These are phyloP conservation scores for Platysternon megacephalum DNA, from an alignment of 2,113 vertebrate genomes.

Conservation along the genomic window DNA sequence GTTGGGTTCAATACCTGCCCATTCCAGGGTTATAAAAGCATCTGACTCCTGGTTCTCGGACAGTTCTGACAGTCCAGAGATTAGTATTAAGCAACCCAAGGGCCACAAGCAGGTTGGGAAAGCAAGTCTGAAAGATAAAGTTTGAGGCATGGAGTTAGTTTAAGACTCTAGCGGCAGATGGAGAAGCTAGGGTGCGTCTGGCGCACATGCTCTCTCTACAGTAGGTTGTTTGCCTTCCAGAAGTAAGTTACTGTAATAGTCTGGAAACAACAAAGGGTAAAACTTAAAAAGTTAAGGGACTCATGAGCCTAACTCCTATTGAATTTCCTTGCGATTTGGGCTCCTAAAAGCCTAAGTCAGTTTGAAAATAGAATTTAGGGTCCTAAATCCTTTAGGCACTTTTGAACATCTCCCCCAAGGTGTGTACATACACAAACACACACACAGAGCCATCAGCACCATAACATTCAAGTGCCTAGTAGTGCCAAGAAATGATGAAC, in stretches of 20 bases:
- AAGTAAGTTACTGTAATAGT: constrained; percentile 5
- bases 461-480: background rate
- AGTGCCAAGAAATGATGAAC: background rate
- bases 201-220: constrained; percentile 2
- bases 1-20: background rate
- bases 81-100: background rate
- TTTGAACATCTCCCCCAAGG: background rate
- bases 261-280: background rate
- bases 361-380: background rate
- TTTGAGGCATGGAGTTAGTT: constrained; percentile 6
- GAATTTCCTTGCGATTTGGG: background rate
- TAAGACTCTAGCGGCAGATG: constrained; percentile 12
- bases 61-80: background rate
- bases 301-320: background rate
- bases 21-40: background rate
- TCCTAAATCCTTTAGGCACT: background rate
- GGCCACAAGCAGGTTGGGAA: background rate
- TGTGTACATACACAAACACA: background rate
- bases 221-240: constrained; percentile 1
- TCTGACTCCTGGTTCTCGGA: background rate
- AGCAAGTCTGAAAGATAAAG: background rate
- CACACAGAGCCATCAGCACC: background rate
- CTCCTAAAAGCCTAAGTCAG: background rate
- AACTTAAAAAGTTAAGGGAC: background rate
- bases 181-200: background rate